Percentiles rank a stretch among this genome's conserved stretches.
Evolutionary conservation across 2,888 invertebrate genomes (phyloP).

Genomic region (Frankliniella fusca): DNA sequence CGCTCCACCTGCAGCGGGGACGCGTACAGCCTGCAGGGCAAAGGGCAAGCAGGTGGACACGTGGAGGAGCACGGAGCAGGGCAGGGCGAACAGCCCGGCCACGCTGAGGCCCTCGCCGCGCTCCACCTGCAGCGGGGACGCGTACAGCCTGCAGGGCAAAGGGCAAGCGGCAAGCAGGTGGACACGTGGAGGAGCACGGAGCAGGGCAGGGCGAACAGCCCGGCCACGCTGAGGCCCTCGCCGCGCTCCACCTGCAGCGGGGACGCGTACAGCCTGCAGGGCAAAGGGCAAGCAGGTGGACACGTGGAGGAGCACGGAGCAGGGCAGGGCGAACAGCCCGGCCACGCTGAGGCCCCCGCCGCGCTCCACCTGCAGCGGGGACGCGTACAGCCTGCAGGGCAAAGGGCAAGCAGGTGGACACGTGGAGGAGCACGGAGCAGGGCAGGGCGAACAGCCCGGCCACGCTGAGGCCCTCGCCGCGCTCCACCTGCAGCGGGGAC

Average conservation of each 20-base stretch:
- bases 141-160: constrained; percentile 50
- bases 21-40: constrained; percentile 51
- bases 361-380: constrained; percentile 51
- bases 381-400: constrained; percentile 53
- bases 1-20: constrained; percentile 52
- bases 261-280: constrained; percentile 53
- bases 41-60: constrained; percentile 61
- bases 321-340: constrained; percentile 54
- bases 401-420: constrained; percentile 60
- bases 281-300: constrained; percentile 59
- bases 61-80: constrained; percentile 56
- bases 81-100: constrained; percentile 54
- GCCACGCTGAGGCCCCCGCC: constrained; percentile 56
- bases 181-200: constrained; percentile 58
- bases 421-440: constrained; percentile 57
- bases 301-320: constrained; percentile 57
- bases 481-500: constrained; percentile 52
- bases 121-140: constrained; percentile 52
- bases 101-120: constrained; percentile 55
- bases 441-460: constrained; percentile 55
- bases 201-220: constrained; percentile 55
- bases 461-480: constrained; percentile 55
- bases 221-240: constrained; percentile 54
- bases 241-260: constrained; percentile 52
- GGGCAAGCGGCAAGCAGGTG: constrained; percentile 56